Percentiles rank a stretch among this genome's conserved stretches.
These are phyloP conservation scores for Lindbergichthys nudifrons DNA, from an alignment of 2,797 vertebrate genomes.

Conservation along the genomic window DNA sequence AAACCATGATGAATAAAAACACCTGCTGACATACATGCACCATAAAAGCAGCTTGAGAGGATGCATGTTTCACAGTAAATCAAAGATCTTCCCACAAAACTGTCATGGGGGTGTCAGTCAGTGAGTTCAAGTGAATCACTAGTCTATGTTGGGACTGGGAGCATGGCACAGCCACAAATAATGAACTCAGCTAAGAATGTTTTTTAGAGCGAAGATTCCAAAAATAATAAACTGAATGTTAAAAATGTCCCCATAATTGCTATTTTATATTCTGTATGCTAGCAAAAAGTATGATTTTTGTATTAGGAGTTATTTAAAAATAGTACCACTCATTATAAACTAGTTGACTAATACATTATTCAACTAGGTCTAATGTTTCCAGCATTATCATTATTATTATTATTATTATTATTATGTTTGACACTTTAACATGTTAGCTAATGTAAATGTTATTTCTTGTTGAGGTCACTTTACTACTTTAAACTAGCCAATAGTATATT, in stretches of 20 bases:
- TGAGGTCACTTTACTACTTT: neutral
- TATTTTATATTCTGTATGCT: neutral
- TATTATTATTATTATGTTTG: neutral
- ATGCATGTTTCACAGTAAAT: constrained; percentile 48
- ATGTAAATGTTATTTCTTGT: neutral
- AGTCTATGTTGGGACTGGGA: neutral
- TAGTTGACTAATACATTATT: neutral
- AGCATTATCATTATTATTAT: neutral
- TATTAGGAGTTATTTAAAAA: neutral
- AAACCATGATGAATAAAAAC: constrained; percentile 45
- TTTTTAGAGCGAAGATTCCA: neutral
- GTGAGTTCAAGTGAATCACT: constrained; percentile 41
- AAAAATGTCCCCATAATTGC: neutral
- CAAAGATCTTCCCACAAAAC: constrained; percentile 46
- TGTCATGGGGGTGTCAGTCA: constrained; percentile 41
- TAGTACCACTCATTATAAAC: neutral
- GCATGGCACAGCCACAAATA: neutral
- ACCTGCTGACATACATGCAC: constrained; percentile 44
- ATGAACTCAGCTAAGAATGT: neutral
- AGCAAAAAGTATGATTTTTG: neutral
- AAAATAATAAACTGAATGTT: neutral
- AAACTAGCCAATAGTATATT: neutral
- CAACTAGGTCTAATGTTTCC: neutral
- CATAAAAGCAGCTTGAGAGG: constrained; percentile 44
- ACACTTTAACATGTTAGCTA: neutral